Percentiles rank a stretch among this genome's conserved stretches.
Evolutionary conservation across 2,113 vertebrate species (phyloP).

Genomic region (Gadus macrocephalus): DNA sequence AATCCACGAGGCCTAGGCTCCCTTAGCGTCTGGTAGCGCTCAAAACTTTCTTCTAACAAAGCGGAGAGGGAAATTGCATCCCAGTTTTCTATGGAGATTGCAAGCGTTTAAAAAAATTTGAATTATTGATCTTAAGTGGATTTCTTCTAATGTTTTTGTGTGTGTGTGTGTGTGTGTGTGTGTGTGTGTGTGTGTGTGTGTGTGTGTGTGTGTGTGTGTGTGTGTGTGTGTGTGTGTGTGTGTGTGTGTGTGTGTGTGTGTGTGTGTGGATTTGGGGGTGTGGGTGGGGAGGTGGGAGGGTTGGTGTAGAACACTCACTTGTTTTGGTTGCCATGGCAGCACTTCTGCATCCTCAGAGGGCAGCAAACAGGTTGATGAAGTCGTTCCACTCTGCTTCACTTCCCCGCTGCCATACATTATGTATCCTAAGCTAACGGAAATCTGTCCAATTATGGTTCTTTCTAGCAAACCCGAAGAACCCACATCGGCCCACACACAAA

Average conservation of each 20-base stretch:
- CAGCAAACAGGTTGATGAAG: conserved; percentile 41
- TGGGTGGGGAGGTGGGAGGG: neutral
- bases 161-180: conserved; percentile 5
- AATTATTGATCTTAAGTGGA: conserved; percentile 73
- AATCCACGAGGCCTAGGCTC: conserved; percentile 43
- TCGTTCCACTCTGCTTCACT: conserved; percentile 33
- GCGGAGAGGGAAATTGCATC: conserved; percentile 56
- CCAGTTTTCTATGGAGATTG: conserved; percentile 64
- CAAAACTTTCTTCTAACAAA: conserved; percentile 58
- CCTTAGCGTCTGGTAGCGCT: conserved; percentile 34
- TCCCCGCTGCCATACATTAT: conserved; percentile 51
- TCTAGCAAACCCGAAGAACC: conserved; percentile 39
- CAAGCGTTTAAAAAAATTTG: conserved; percentile 66
- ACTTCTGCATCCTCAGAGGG: no score
- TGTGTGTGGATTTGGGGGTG: conserved; percentile 7
- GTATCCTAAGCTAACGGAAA: conserved; percentile 63
- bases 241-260: conserved; percentile 7
- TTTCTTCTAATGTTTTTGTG: conserved; percentile 46
- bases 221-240: conserved; percentile 8
- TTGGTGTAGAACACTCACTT: neutral
- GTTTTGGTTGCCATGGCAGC: neutral
- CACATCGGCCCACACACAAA: no score
- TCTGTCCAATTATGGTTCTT: conserved; percentile 56
- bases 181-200: conserved; percentile 1
- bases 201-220: neutral